Percentiles rank a stretch among this genome's conserved stretches.
Evolutionary conservation across 2,888 invertebrate genomes (phyloP).

Genomic region (Cantharis nigra): DNA sequence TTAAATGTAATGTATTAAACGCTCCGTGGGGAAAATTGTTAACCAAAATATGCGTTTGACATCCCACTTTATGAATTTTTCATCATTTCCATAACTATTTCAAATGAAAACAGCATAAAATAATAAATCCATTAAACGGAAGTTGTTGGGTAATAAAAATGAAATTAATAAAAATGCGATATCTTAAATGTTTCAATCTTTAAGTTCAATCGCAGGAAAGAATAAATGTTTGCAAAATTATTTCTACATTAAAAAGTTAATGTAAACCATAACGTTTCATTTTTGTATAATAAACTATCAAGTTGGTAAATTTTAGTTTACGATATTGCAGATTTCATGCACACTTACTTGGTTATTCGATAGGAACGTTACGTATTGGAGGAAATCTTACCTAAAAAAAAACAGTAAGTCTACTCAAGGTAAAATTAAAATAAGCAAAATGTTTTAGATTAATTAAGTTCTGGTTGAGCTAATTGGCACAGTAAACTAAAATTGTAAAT

Average conservation of each 20-base stretch:
- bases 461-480: not conserved
- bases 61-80: not conserved
- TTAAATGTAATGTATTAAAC: not conserved
- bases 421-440: not conserved
- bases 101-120: not conserved
- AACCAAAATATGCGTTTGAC: conserved; percentile 1
- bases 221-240: not conserved
- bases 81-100: not conserved
- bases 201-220: not conserved
- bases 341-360: not conserved
- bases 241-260: not conserved
- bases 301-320: not conserved
- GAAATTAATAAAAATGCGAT: not conserved
- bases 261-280: not conserved
- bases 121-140: not conserved
- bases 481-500: too few species aligned
- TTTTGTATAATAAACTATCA: not conserved
- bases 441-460: not conserved
- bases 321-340: not conserved
- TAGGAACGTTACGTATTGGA: not conserved
- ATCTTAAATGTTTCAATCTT: not conserved
- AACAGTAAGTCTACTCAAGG: not conserved
- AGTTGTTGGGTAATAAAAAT: not conserved
- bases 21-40: not conserved
- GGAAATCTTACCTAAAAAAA: not conserved